Evolutionary conservation across 2,888 invertebrate species (phyloP).

Genomic region (Lithophane socia): DNA sequence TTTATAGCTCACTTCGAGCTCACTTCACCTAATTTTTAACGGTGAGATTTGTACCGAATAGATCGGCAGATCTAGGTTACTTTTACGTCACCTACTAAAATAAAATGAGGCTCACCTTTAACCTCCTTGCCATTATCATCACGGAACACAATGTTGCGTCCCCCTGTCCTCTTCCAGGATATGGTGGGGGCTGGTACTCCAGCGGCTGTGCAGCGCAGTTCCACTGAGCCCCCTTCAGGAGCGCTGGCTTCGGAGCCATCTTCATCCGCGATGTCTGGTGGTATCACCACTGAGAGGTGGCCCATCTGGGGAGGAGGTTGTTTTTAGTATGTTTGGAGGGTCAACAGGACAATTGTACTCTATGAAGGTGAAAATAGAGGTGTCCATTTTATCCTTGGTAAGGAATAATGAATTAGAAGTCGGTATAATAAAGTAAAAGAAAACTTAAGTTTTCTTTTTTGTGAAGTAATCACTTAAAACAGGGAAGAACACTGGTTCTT

Average conservation of each 20-base stretch:
- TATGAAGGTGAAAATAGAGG: neutral
- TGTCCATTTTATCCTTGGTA: neutral
- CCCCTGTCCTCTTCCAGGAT: slow-evolving; percentile 95
- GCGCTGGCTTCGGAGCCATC: slow-evolving; percentile 92
- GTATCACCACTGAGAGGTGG: slow-evolving; percentile 95
- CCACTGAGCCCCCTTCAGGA: slow-evolving; percentile 94
- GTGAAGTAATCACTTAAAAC: too few species aligned
- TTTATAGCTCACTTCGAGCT: too few species aligned
- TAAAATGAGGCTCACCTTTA: slow-evolving; percentile 88
- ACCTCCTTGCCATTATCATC: slow-evolving; percentile 92
- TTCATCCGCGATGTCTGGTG: slow-evolving; percentile 94
- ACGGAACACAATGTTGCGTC: slow-evolving; percentile 94
- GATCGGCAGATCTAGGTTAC: too few species aligned
- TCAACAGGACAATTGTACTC: neutral
- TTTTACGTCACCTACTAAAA: neutral
- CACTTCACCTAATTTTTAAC: too few species aligned
- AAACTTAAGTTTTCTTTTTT: too few species aligned
- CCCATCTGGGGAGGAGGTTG: slow-evolving; percentile 92
- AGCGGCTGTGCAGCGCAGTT: slow-evolving; percentile 94
- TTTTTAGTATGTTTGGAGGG: slow-evolving; percentile 16
- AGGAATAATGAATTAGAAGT: neutral
- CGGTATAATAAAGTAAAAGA: neutral
- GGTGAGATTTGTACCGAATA: too few species aligned
- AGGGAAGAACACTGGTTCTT: too few species aligned
- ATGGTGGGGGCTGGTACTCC: slow-evolving; percentile 95